These are phyloP conservation scores for Hypsopygia costalis DNA, from an alignment of 2,888 invertebrate genomes.

Conservation along the genomic window DNA sequence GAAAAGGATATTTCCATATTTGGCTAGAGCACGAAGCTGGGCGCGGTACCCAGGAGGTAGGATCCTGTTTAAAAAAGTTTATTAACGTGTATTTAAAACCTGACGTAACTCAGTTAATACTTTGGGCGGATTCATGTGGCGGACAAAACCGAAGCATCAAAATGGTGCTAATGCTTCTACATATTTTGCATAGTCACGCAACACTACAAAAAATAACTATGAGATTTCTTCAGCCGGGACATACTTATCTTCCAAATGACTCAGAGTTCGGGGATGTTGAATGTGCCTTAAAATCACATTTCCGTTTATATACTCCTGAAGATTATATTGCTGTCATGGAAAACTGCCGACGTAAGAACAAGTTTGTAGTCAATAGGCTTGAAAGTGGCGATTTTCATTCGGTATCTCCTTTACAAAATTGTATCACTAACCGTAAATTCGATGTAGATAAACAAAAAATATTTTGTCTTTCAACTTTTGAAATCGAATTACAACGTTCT, in stretches of 20 bases:
- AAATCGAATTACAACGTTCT: too few relatives aligned
- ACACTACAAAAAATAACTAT: conserved; percentile 12
- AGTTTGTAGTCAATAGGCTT: too few relatives aligned
- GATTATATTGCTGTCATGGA: too few relatives aligned
- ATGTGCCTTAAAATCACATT: conserved; percentile 16
- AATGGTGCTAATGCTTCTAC: conserved; percentile 11
- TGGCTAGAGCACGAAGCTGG: conserved; percentile 27
- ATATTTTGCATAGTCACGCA: conserved; percentile 8
- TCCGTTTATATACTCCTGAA: too few relatives aligned
- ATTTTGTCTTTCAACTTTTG: too few relatives aligned
- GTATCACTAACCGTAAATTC: too few relatives aligned
- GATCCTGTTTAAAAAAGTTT: conserved; percentile 17
- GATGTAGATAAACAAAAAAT: too few relatives aligned
- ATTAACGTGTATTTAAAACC: conserved; percentile 9
- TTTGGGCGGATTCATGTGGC: conserved; percentile 26
- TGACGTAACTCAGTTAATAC: conserved; percentile 15
- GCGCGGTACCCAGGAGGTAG: conserved; percentile 25
- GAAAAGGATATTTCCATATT: conserved; percentile 20
- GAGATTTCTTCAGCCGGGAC: conserved; percentile 15
- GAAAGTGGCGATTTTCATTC: too few relatives aligned
- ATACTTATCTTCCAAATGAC: conserved; percentile 17
- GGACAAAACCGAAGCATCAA: conserved; percentile 22
- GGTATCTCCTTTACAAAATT: too few relatives aligned
- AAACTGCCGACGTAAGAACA: too few relatives aligned
- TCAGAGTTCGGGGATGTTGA: conserved; percentile 15